A percentile compares a stretch with the other conserved stretches of the same genome.
phyloP scores from a whole-genome alignment of 2,113 vertebrate species.

The Malurus melanocephalus region DNA sequence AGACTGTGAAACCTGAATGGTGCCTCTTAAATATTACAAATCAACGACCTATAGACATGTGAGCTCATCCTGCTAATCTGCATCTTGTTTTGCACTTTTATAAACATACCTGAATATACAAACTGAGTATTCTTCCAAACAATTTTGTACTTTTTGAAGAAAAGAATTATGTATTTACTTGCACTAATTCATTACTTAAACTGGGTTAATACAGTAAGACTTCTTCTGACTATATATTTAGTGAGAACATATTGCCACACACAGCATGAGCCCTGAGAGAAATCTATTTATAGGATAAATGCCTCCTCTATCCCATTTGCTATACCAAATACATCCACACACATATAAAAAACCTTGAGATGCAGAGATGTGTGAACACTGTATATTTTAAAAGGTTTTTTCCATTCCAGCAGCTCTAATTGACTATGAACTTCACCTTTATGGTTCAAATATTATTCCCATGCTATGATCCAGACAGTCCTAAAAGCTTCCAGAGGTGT shows the following conservation, averaged over 20 bases:
- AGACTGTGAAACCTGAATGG: not conserved
- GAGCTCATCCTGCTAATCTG: not conserved
- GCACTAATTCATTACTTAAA: not conserved
- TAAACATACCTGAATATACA: not conserved
- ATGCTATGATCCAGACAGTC: not conserved
- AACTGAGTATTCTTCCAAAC: not conserved
- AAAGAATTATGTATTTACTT: not conserved
- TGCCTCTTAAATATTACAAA: not conserved
- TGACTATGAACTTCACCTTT: not conserved
- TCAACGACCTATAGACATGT: not conserved
- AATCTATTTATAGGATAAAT: conserved; percentile 21
- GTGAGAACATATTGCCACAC: not conserved
- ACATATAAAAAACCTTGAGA: not conserved
- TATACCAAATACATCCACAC: not conserved
- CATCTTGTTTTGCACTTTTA: not conserved
- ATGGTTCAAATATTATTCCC: not conserved
- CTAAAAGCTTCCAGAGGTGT: conserved; percentile 8
- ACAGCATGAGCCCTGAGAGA: not conserved
- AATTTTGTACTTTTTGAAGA: not conserved
- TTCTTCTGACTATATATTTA: not conserved
- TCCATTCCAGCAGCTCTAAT: not conserved
- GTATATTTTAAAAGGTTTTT: conserved; percentile 11
- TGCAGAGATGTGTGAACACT: not conserved
- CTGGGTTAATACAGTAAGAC: not conserved
- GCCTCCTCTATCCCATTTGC: not conserved